phyloP scores from a whole-genome alignment of 2,888 invertebrate species.

The Desoria tigrina region DNA sequence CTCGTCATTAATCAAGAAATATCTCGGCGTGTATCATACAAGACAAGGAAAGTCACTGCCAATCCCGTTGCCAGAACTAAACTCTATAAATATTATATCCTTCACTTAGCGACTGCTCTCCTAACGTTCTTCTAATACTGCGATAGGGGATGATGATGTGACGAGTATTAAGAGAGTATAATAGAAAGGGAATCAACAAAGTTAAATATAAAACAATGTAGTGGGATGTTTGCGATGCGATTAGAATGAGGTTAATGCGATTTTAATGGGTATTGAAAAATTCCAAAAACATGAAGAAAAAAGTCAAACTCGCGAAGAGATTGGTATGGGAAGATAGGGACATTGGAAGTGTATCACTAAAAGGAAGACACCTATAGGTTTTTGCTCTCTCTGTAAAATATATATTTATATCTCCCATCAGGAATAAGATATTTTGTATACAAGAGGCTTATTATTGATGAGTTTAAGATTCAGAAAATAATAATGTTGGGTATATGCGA shows the following conservation, averaged over 20 bases:
- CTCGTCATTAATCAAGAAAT: slow-evolving; percentile 12
- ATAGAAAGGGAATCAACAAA: slow-evolving; percentile 21
- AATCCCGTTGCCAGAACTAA: neutral
- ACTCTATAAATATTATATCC: no score
- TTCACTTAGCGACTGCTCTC: no score
- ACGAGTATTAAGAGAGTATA: neutral
- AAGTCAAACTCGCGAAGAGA: slow-evolving; percentile 18
- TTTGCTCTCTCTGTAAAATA: no score
- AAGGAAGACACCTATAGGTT: no score
- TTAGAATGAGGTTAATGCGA: slow-evolving; percentile 54
- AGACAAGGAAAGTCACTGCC: slow-evolving; percentile 10
- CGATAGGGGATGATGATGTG: neutral
- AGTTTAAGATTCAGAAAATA: no score
- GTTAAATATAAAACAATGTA: slow-evolving; percentile 53
- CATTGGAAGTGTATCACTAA: no score
- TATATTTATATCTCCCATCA: no score
- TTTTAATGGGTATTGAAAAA: slow-evolving; percentile 54
- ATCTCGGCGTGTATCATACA: neutral
- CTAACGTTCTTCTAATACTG: no score
- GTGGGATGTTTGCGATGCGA: slow-evolving; percentile 46
- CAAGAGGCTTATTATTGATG: no score
- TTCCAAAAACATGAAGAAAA: slow-evolving; percentile 47
- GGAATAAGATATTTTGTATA: no score
- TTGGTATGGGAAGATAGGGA: slow-evolving; percentile 17
- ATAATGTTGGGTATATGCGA: no score